Conservation (phyloP, 2,797 vertebrate genomes). For the Aeoliscus strigatus region DNA sequence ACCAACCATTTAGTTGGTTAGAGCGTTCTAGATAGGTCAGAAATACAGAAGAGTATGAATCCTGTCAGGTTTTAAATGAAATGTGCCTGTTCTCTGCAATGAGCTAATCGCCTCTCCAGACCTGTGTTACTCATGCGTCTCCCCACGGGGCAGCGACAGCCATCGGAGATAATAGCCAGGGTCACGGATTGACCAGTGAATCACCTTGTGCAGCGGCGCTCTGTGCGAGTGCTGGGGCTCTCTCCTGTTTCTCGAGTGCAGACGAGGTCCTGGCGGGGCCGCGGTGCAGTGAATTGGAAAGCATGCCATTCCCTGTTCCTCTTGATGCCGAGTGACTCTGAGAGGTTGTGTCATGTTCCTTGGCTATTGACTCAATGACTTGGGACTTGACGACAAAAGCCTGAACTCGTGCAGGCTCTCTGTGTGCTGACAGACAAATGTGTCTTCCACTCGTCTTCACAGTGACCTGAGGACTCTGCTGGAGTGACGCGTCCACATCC, state of each 20-base stretch:
- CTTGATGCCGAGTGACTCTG: conserved; percentile 85
- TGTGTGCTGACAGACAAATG: conserved; percentile 71
- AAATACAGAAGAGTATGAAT: conserved; percentile 45
- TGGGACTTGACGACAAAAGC: conserved; percentile 84
- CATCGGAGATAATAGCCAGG: conserved; percentile 47
- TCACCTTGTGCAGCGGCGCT: conserved; percentile 44
- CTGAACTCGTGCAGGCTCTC: conserved; percentile 78
- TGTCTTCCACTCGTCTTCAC: conserved; percentile 73
- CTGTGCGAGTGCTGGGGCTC: conserved; percentile 71
- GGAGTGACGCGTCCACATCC: conserved; percentile 55
- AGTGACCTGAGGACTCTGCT: conserved; percentile 56
- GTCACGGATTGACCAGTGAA: conserved; percentile 56
- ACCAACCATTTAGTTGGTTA: too few species aligned
- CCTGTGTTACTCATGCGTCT: conserved; percentile 33
- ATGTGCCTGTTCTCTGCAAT: conserved; percentile 44
- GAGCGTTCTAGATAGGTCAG: too few species aligned
- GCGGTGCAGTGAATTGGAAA: conserved; percentile 84
- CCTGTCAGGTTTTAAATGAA: conserved; percentile 54
- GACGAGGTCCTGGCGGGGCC: conserved; percentile 76
- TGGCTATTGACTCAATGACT: conserved; percentile 90
- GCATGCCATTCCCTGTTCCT: conserved; percentile 81
- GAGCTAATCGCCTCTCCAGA: conserved; percentile 53
- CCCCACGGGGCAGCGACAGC: conserved; percentile 9
- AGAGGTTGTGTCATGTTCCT: conserved; percentile 94
- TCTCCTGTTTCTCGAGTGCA: conserved; percentile 81